A percentile compares a stretch with the other conserved stretches of the same genome.
Evolutionary conservation across 2,113 vertebrate genomes (phyloP).

Genomic region (Zosterops pallidus): DNA sequence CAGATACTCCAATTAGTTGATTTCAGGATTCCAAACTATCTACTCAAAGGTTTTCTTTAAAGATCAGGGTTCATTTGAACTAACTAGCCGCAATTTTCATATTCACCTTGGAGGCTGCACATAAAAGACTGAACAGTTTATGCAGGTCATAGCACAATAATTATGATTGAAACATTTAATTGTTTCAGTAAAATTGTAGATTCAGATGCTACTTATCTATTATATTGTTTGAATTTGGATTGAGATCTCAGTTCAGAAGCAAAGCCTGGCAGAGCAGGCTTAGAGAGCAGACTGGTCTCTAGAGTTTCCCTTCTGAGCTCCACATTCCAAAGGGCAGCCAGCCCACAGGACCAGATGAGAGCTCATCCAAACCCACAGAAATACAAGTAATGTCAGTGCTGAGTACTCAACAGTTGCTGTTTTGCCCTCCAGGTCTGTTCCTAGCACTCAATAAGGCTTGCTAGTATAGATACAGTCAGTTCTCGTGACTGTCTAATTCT

Average conservation of each 20-base stretch:
- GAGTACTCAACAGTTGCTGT: background rate
- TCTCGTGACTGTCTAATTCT: background rate
- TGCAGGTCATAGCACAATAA: background rate
- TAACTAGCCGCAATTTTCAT: background rate
- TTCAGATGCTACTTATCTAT: background rate
- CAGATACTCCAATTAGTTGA: background rate
- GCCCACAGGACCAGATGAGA: background rate
- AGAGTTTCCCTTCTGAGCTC: background rate
- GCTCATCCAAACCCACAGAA: background rate
- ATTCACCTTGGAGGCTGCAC: background rate
- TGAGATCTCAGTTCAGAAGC: background rate
- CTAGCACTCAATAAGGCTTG: background rate
- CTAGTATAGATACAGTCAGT: background rate
- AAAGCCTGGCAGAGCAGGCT: background rate
- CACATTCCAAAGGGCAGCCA: background rate
- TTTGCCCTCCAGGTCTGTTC: background rate
- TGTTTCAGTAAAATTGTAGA: background rate
- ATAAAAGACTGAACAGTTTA: background rate
- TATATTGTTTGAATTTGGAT: background rate
- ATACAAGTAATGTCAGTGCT: background rate
- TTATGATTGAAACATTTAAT: background rate
- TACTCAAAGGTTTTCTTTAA: background rate
- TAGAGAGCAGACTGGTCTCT: background rate
- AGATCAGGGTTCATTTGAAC: background rate
- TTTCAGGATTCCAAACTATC: background rate